Conservation (phyloP, 2,797 vertebrate genomes). For the Phrynocephalus forsythii region DNA sequence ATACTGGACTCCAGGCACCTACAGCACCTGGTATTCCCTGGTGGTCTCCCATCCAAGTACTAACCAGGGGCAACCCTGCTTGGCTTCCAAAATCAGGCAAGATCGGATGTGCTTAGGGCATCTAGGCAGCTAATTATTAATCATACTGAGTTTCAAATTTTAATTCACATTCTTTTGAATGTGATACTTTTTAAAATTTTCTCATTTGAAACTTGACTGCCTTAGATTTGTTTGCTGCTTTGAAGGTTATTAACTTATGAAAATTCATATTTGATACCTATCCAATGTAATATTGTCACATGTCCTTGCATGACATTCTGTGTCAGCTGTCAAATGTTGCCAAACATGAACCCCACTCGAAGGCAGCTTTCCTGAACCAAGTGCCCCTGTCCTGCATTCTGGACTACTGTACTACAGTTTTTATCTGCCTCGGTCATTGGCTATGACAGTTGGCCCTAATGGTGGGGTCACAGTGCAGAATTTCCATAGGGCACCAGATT, state of each 20-base stretch:
- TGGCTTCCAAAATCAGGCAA: too few relatives aligned
- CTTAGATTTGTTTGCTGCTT: constrained; percentile 1
- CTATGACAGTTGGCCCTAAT: background rate
- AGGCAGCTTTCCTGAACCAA: background rate
- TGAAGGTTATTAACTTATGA: background rate
- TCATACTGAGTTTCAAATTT: background rate
- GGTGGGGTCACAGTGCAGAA: background rate
- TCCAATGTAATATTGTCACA: background rate
- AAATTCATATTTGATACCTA: background rate
- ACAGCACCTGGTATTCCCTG: too few relatives aligned
- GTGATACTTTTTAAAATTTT: background rate
- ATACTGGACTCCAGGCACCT: too few relatives aligned
- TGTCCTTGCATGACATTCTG: background rate
- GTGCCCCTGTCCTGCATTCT: too few relatives aligned
- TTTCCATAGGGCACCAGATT: too few relatives aligned
- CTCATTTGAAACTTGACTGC: background rate
- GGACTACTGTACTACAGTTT: background rate
- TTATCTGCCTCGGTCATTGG: background rate
- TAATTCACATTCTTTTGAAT: background rate
- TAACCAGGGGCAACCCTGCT: too few relatives aligned
- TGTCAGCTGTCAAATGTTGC: background rate
- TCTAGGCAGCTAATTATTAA: too few relatives aligned
- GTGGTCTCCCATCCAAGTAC: too few relatives aligned
- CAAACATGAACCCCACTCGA: background rate
- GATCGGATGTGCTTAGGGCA: too few relatives aligned